A percentile compares a stretch with the other conserved stretches of the same genome.
These are phyloP conservation scores for Tragopan temminckii DNA, from an alignment of 2,797 vertebrate genomes.

Conservation along the genomic window DNA sequence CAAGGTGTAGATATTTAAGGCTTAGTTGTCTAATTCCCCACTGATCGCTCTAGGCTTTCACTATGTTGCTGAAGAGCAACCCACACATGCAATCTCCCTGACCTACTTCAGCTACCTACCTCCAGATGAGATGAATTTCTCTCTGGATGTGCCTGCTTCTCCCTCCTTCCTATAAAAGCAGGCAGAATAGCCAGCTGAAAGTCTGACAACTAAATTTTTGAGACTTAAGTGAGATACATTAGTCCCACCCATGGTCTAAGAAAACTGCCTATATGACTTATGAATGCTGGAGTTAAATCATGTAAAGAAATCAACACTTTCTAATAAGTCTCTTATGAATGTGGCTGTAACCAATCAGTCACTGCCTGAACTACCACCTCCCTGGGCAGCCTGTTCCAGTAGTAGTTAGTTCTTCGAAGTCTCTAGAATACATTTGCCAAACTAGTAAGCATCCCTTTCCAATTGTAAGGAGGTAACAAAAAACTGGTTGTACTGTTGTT, in stretches of 20 bases:
- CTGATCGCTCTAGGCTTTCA: slow-evolving; percentile 6
- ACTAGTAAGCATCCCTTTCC: neutral
- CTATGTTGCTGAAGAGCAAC: neutral
- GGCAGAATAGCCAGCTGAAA: neutral
- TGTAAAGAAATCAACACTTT: neutral
- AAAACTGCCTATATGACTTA: neutral
- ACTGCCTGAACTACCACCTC: neutral
- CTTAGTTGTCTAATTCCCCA: slow-evolving; percentile 25
- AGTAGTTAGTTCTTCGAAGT: neutral
- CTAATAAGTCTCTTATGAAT: neutral
- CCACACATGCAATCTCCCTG: neutral
- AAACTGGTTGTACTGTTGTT: neutral
- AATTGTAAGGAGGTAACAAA: neutral
- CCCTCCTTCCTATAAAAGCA: neutral
- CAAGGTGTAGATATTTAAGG: neutral
- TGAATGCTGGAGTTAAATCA: neutral
- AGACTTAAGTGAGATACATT: neutral
- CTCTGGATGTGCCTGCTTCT: neutral
- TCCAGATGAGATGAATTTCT: neutral
- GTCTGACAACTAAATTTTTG: neutral
- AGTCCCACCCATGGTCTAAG: neutral
- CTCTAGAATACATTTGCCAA: neutral
- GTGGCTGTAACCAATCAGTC: neutral
- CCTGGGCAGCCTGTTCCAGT: too few species aligned
- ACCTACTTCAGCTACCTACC: slow-evolving; percentile 40